Percentiles rank a stretch among this genome's conserved stretches.
Evolutionary conservation across 1,140 invertebrate genomes (phyloP).

Genomic region (Macrocentrus cingulum): DNA sequence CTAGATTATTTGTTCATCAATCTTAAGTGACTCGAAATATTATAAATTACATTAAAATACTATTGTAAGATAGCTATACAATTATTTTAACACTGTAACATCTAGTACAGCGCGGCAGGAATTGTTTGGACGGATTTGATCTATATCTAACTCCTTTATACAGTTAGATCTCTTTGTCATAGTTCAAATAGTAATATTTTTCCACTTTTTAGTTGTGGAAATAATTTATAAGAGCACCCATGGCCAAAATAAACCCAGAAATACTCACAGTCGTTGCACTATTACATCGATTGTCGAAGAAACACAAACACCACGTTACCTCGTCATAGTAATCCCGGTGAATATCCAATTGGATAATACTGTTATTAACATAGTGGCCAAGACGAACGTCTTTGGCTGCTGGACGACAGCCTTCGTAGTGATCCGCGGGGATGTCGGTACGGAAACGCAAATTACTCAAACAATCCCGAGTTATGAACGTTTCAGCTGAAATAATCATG

Average conservation of each 20-base stretch:
- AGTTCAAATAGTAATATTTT: too few species aligned
- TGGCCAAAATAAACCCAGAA: constrained; percentile 32
- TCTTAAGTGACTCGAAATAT: too few species aligned
- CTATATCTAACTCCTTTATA: too few species aligned
- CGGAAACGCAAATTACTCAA: constrained; percentile 76
- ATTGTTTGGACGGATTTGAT: too few species aligned
- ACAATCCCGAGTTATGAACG: constrained; percentile 83
- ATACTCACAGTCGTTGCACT: constrained; percentile 40
- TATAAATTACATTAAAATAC: too few species aligned
- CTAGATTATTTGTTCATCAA: too few species aligned
- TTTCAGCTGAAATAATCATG: constrained; percentile 65
- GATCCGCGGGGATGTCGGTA: constrained; percentile 88
- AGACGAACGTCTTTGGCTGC: constrained; percentile 78
- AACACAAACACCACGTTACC: constrained; percentile 88
- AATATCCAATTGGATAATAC: constrained; percentile 82
- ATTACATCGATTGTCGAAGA: constrained; percentile 88
- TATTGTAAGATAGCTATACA: too few species aligned
- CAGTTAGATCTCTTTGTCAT: too few species aligned
- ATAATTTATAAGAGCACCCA: constrained; percentile 30
- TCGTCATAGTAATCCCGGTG: constrained; percentile 82
- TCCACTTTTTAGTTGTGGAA: constrained; percentile 28
- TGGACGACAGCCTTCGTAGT: constrained; percentile 84
- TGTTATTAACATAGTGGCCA: constrained; percentile 85
- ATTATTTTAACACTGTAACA: too few species aligned
- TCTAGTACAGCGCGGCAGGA: too few species aligned